Conservation (phyloP, 1,140 invertebrate genomes). For the Papilio polyxenes region DNA sequence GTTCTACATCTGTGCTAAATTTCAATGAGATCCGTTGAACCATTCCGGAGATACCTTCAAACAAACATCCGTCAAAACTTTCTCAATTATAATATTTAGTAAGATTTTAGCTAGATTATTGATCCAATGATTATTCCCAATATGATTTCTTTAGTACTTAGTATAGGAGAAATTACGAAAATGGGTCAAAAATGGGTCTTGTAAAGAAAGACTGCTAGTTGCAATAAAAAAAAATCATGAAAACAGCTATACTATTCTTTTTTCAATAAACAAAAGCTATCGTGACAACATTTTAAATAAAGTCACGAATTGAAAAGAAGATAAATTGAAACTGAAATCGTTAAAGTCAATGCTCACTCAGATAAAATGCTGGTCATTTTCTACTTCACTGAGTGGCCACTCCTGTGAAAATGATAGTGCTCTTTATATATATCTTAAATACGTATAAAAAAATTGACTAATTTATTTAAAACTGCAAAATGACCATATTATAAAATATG, state of each 20-base stretch:
- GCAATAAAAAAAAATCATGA: neutral
- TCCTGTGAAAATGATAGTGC: constrained; percentile 16
- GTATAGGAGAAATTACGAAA: too few species aligned
- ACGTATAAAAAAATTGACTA: neutral
- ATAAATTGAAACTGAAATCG: constrained; percentile 9
- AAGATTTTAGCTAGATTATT: too few species aligned
- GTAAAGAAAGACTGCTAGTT: too few species aligned
- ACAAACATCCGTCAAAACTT: too few species aligned
- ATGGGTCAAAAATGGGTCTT: too few species aligned
- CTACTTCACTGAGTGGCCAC: constrained; percentile 5
- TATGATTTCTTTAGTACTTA: too few species aligned
- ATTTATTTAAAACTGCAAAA: neutral
- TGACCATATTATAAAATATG: too few species aligned
- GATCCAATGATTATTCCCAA: too few species aligned
- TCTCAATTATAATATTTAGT: too few species aligned
- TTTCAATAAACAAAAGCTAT: neutral
- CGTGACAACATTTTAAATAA: neutral
- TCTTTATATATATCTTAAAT: neutral
- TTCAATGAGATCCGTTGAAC: too few species aligned
- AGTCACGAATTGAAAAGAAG: constrained; percentile 10
- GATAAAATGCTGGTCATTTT: constrained; percentile 25
- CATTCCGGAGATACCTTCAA: too few species aligned
- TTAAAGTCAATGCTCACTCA: constrained; percentile 25
- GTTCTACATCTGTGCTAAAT: too few species aligned
- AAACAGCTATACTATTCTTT: neutral